Percentiles rank a stretch among this genome's conserved stretches.
phyloP scores from a whole-genome alignment of 2,113 vertebrate species.

The Melospiza melodia region DNA sequence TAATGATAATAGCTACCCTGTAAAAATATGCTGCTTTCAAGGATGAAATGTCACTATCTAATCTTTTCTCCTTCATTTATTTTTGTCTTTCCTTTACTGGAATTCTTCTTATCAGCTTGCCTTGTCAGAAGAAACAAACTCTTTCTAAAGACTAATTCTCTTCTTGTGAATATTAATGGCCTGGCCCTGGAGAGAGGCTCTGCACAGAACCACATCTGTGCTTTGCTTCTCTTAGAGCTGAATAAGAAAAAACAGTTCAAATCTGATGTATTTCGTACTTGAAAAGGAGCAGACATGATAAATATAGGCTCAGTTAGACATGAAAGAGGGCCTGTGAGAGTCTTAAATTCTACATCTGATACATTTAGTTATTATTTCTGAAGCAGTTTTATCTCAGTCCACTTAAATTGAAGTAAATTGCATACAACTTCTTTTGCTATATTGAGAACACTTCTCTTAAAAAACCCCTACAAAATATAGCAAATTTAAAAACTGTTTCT shows the following conservation, averaged over 20 bases:
- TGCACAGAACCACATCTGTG: background rate
- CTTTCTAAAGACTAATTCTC: background rate
- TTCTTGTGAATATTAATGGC: slow-evolving; percentile 11
- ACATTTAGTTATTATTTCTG: background rate
- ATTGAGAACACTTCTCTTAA: background rate
- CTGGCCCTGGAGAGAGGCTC: background rate
- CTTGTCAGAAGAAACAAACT: slow-evolving; percentile 49
- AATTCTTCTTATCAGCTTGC: slow-evolving; percentile 41
- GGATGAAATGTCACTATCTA: background rate
- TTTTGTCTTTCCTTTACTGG: slow-evolving; percentile 7
- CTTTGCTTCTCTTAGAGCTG: background rate
- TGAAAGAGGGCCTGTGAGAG: background rate
- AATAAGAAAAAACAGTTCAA: background rate
- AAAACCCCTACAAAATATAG: background rate
- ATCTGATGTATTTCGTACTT: background rate
- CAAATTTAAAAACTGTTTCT: background rate
- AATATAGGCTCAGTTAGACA: background rate
- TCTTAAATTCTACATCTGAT: background rate
- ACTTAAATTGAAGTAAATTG: background rate
- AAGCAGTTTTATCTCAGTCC: background rate
- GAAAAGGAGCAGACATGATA: background rate
- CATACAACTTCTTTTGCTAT: background rate
- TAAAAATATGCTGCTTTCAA: background rate
- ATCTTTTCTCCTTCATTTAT: background rate
- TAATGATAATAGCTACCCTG: slow-evolving; percentile 19